These are phyloP conservation scores for Bombylius major DNA, from an alignment of 2,888 invertebrate genomes.

Conservation along the genomic window DNA sequence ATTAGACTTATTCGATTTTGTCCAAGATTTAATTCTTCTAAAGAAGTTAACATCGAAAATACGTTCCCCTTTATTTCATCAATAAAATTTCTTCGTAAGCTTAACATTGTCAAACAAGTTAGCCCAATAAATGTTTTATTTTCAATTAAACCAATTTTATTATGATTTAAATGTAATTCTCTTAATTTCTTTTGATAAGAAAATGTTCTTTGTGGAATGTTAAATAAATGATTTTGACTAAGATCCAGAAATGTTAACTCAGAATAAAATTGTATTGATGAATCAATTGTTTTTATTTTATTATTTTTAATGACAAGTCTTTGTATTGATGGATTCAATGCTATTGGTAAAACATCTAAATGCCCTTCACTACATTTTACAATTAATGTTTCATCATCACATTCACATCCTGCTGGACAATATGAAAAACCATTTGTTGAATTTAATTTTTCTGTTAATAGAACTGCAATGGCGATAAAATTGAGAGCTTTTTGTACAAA, in stretches of 20 bases:
- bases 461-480: not conserved
- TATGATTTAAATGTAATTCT: constrained; percentile 71
- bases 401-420: constrained; percentile 78
- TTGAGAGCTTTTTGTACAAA: too few relatives aligned
- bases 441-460: constrained; percentile 7
- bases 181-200: constrained; percentile 67
- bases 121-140: constrained; percentile 71
- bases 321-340: constrained; percentile 80
- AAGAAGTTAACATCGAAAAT: constrained; percentile 58
- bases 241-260: constrained; percentile 76
- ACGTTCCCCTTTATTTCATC: constrained; percentile 63
- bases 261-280: constrained; percentile 78
- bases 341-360: constrained; percentile 79
- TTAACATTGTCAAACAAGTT: constrained; percentile 63
- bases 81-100: constrained; percentile 67
- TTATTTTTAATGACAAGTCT: constrained; percentile 73
- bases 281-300: constrained; percentile 77
- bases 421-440: constrained; percentile 43
- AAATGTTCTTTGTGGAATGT: constrained; percentile 67
- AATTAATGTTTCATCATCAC: constrained; percentile 79
- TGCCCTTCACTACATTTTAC: constrained; percentile 78
- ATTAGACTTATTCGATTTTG: constrained; percentile 73
- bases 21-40: constrained; percentile 76
- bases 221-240: constrained; percentile 71
- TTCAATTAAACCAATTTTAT: constrained; percentile 68